Evolutionary conservation across 2,888 invertebrate genomes (phyloP).

Genomic region (Listrodromus nycthemerus): DNA sequence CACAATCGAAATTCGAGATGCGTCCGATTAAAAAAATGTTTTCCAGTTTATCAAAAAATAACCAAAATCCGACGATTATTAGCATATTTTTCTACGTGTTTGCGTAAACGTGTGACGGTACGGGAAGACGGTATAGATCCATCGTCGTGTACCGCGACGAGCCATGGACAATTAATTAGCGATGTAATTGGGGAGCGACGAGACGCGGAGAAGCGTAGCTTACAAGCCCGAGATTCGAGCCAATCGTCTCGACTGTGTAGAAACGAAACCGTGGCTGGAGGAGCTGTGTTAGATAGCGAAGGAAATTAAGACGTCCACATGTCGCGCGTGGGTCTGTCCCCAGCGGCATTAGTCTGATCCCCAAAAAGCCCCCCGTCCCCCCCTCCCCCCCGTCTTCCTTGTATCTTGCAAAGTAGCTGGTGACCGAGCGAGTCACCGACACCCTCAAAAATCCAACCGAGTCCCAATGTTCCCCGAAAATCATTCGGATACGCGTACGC

Average conservation of each 20-base stretch:
- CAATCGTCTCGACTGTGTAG: slow-evolving; percentile 7
- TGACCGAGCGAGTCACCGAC: slow-evolving; percentile 5
- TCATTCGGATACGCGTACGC: background rate
- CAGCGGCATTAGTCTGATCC: slow-evolving; percentile 12
- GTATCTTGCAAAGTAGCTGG: slow-evolving; percentile 32
- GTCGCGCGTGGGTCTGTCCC: slow-evolving; percentile 64
- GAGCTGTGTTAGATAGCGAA: slow-evolving; percentile 55
- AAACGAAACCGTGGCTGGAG: slow-evolving; percentile 1
- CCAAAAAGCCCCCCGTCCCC: slow-evolving; percentile 13
- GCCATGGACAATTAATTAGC: slow-evolving; percentile 72
- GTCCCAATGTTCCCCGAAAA: background rate
- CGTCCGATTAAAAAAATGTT: too few relatives aligned
- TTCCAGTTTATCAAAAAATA: too few relatives aligned
- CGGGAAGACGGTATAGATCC: slow-evolving; percentile 47
- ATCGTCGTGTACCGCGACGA: slow-evolving; percentile 58
- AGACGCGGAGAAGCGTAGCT: slow-evolving; percentile 61
- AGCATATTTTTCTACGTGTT: too few relatives aligned
- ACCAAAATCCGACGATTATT: too few relatives aligned
- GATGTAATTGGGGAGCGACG: slow-evolving; percentile 71
- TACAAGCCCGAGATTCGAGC: slow-evolving; percentile 41
- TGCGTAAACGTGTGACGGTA: background rate
- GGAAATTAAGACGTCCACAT: slow-evolving; percentile 66
- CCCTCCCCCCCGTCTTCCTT: slow-evolving; percentile 13
- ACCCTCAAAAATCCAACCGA: background rate
- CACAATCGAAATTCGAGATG: too few relatives aligned